These are phyloP conservation scores for Lutjanus argentimaculatus DNA, from an alignment of 2,797 vertebrate species.

Conservation along the genomic window DNA sequence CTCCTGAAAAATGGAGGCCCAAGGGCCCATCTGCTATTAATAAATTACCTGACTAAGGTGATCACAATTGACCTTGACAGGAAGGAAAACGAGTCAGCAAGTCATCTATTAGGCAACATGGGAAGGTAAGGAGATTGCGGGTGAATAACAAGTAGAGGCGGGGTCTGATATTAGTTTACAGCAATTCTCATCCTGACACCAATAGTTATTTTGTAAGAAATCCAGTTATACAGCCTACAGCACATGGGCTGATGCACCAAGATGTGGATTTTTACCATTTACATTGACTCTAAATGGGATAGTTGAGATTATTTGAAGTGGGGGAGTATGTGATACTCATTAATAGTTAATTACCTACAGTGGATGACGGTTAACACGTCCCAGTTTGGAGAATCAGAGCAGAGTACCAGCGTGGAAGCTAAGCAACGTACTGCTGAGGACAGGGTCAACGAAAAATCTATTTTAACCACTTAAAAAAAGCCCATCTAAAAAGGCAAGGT, in stretches of 20 bases:
- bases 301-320: no score
- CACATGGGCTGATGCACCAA: no score
- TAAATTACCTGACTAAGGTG: slow-evolving; percentile 53
- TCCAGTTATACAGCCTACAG: background rate
- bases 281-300: no score
- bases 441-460: no score
- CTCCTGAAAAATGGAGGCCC: slow-evolving; percentile 37
- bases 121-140: slow-evolving; percentile 22
- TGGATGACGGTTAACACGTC: no score
- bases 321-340: no score
- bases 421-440: no score
- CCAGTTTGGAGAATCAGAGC: no score
- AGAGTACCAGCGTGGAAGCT: no score
- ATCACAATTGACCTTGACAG: slow-evolving; percentile 67
- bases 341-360: no score
- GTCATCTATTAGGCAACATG: slow-evolving; percentile 6
- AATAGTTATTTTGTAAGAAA: background rate
- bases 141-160: slow-evolving; percentile 38
- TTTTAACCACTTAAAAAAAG: no score
- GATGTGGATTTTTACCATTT: background rate
- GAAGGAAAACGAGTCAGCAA: slow-evolving; percentile 53
- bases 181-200: background rate
- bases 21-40: slow-evolving; percentile 43
- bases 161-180: background rate
- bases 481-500: no score